Evolutionary conservation across 2,888 invertebrate genomes (phyloP).

Genomic region (Brachypalpus laphriformis): DNA sequence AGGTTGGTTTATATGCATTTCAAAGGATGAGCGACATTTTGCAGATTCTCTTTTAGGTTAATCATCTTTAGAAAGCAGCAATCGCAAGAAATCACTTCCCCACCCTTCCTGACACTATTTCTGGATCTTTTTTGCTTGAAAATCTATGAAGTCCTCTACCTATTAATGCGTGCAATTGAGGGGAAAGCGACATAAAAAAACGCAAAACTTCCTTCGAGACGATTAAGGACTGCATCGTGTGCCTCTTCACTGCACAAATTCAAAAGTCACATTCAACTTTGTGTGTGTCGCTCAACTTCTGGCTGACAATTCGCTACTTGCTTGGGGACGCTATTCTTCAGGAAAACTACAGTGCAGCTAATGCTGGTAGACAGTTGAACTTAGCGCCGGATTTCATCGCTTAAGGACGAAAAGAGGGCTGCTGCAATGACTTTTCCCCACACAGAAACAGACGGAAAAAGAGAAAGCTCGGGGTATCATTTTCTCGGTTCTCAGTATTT

Average conservation of each 20-base stretch:
- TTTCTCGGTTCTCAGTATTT: slow-evolving; percentile 50
- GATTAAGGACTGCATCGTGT: slow-evolving; percentile 56
- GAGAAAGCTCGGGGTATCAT: slow-evolving; percentile 35
- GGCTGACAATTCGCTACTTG: slow-evolving; percentile 42
- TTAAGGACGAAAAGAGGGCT: slow-evolving; percentile 38
- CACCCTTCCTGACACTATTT: slow-evolving; percentile 49
- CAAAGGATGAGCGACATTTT: slow-evolving; percentile 33
- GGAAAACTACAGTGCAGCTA: slow-evolving; percentile 43
- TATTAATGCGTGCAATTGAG: slow-evolving; percentile 69
- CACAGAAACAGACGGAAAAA: not conserved
- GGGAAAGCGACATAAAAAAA: slow-evolving; percentile 13
- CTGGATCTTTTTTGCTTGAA: not conserved
- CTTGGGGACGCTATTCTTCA: slow-evolving; percentile 23
- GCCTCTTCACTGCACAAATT: slow-evolving; percentile 65
- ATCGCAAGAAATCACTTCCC: slow-evolving; percentile 27
- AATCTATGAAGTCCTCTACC: slow-evolving; percentile 1
- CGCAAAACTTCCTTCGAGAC: slow-evolving; percentile 27
- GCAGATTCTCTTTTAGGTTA: slow-evolving; percentile 64
- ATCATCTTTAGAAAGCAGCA: not conserved
- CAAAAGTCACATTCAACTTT: slow-evolving; percentile 66
- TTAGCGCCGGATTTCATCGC: slow-evolving; percentile 51
- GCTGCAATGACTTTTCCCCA: slow-evolving; percentile 56
- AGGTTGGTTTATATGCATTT: not conserved
- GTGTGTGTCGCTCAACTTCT: slow-evolving; percentile 18
- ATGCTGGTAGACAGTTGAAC: slow-evolving; percentile 68